phyloP scores from a whole-genome alignment of 2,113 vertebrate genomes.

The Prinia subflava region DNA sequence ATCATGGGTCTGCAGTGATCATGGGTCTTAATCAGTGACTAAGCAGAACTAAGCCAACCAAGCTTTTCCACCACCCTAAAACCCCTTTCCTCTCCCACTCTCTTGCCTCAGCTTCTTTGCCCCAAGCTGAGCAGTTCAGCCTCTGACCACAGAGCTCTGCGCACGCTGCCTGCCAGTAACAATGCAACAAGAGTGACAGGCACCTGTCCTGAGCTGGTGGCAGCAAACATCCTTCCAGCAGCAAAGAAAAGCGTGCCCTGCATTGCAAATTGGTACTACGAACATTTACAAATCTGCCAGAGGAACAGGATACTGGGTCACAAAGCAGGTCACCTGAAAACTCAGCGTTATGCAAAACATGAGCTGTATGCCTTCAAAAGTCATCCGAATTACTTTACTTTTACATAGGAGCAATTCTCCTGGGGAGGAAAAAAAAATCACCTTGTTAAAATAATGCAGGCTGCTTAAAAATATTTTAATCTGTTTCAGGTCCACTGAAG shows the following conservation, averaged over 20 bases:
- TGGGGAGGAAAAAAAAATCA: background rate
- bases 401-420: background rate
- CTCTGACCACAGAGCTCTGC: background rate
- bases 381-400: constrained; percentile 42
- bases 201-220: background rate
- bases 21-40: background rate
- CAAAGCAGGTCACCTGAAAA: constrained; percentile 60
- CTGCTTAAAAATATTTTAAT: background rate
- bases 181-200: background rate
- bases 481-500: background rate
- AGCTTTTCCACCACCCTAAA: background rate
- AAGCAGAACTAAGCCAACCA: background rate
- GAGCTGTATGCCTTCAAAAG: background rate
- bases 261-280: background rate
- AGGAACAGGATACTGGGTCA: constrained; percentile 35
- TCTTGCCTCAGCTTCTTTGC: background rate
- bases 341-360: constrained; percentile 61
- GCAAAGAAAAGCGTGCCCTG: background rate
- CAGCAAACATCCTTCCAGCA: background rate
- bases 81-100: background rate
- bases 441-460: background rate
- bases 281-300: constrained; percentile 14
- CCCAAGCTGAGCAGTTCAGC: background rate
- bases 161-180: background rate
- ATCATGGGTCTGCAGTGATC: background rate